Evolutionary conservation across 2,888 invertebrate species (phyloP).

Genomic region (Sinodicranocentrus sp.): DNA sequence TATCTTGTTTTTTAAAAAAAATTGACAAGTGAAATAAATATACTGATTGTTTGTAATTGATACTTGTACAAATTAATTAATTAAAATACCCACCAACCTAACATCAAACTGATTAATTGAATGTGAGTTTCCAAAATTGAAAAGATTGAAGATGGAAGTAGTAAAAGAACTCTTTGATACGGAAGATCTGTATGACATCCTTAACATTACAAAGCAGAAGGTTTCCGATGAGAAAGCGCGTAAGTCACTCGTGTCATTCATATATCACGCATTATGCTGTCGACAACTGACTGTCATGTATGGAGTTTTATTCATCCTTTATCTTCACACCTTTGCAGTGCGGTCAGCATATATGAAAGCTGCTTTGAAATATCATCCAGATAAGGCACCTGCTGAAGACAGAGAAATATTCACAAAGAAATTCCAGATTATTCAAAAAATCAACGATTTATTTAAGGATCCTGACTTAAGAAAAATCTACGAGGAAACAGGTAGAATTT

Average conservation of each 20-base stretch:
- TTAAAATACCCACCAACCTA: no score
- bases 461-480: slow-evolving; percentile 72
- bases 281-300: no score
- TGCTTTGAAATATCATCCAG: slow-evolving; percentile 73
- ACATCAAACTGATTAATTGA: no score
- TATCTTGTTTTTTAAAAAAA: no score
- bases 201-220: slow-evolving; percentile 55
- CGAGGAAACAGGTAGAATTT: slow-evolving; percentile 75
- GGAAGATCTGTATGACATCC: slow-evolving; percentile 68
- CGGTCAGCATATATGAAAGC: slow-evolving; percentile 72
- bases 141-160: slow-evolving; percentile 71
- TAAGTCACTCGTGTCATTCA: slow-evolving; percentile 62
- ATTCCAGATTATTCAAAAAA: slow-evolving; percentile 72
- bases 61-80: no score
- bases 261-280: background rate
- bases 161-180: slow-evolving; percentile 72
- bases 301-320: no score
- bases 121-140: no score
- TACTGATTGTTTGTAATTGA: no score
- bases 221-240: slow-evolving; percentile 69
- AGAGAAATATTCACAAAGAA: slow-evolving; percentile 72
- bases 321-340: slow-evolving; percentile 52
- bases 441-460: slow-evolving; percentile 73
- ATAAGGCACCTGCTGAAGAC: slow-evolving; percentile 70
- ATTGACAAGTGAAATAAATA: no score